Conservation (phyloP, 2,113 vertebrate genomes). For the Callipepla californica region DNA sequence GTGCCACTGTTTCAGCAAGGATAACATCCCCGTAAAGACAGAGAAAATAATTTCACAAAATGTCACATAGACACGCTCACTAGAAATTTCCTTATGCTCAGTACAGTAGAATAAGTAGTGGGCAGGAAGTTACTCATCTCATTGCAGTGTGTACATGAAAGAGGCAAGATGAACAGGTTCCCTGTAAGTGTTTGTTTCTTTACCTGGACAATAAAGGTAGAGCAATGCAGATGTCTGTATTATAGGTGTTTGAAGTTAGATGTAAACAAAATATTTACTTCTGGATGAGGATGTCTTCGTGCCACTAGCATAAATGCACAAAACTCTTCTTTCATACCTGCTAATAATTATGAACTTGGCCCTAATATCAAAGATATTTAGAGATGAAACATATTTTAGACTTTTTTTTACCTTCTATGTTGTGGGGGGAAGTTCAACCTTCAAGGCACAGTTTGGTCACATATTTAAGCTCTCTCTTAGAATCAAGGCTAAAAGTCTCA, state of each 20-base stretch:
- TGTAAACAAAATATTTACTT: slow-evolving; percentile 69
- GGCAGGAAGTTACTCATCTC: background rate
- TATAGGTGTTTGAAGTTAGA: slow-evolving; percentile 49
- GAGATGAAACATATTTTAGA: slow-evolving; percentile 52
- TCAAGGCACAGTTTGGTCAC: slow-evolving; percentile 31
- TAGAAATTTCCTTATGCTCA: background rate
- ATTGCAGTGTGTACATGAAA: background rate
- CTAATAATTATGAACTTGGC: slow-evolving; percentile 64
- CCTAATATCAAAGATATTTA: slow-evolving; percentile 61
- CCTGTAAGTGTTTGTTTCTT: background rate
- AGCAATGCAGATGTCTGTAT: slow-evolving; percentile 12
- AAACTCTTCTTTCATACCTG: slow-evolving; percentile 45
- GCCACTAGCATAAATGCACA: slow-evolving; percentile 18
- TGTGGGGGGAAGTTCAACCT: slow-evolving; percentile 47
- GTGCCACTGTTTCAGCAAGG: background rate
- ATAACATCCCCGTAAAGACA: background rate
- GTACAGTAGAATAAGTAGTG: background rate
- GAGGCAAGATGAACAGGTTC: background rate
- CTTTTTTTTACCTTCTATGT: slow-evolving; percentile 42
- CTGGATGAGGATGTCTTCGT: slow-evolving; percentile 36
- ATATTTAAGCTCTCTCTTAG: slow-evolving; percentile 18
- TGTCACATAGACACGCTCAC: background rate
- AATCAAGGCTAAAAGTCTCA: slow-evolving; percentile 6
- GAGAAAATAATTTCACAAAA: background rate
- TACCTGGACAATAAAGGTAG: background rate